phyloP scores from a whole-genome alignment of 1,140 invertebrate species.

The Drosophila insularis region DNA sequence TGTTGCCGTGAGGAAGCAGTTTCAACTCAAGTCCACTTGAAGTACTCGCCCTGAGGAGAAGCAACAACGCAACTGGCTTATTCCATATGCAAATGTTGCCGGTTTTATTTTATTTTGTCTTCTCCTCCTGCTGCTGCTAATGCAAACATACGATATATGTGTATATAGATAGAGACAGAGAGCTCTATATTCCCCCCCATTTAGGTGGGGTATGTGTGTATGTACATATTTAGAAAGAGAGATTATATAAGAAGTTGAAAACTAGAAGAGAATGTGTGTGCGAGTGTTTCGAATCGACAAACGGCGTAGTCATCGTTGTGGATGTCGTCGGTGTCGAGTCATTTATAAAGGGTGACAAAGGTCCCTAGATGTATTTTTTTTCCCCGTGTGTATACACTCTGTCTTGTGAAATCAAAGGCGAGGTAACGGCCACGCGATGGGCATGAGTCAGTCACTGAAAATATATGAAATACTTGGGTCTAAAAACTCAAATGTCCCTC shows the following conservation, averaged over 20 bases:
- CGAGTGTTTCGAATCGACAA: not conserved
- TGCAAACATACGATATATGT: not conserved
- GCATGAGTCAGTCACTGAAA: not conserved
- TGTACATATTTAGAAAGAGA: not conserved
- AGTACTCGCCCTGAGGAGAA: conserved; percentile 4
- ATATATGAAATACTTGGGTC: not conserved
- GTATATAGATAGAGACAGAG: not conserved
- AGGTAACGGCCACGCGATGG: not conserved
- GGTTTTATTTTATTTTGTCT: not conserved
- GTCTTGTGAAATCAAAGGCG: conserved; percentile 4
- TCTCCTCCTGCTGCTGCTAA: not conserved
- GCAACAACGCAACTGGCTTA: conserved; percentile 39
- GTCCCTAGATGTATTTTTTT: conserved; percentile 1
- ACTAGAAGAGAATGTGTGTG: not conserved
- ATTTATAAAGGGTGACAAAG: conserved; percentile 2
- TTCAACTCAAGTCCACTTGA: conserved; percentile 16
- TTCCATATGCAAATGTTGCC: conserved; percentile 65
- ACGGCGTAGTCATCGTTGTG: not conserved
- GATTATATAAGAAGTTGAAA: conserved; percentile 2
- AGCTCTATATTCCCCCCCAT: not conserved
- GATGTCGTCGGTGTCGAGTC: conserved; percentile 3
- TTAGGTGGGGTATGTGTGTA: too few relatives aligned
- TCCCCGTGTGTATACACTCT: not conserved
- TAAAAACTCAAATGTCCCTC: not conserved
- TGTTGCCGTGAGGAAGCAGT: conserved; percentile 40